Evolutionary conservation across 2,797 vertebrate species (phyloP), one percentile per base, ranked within the genome.

Genomic region (Myiothlypis chrysogaster): DNA sequence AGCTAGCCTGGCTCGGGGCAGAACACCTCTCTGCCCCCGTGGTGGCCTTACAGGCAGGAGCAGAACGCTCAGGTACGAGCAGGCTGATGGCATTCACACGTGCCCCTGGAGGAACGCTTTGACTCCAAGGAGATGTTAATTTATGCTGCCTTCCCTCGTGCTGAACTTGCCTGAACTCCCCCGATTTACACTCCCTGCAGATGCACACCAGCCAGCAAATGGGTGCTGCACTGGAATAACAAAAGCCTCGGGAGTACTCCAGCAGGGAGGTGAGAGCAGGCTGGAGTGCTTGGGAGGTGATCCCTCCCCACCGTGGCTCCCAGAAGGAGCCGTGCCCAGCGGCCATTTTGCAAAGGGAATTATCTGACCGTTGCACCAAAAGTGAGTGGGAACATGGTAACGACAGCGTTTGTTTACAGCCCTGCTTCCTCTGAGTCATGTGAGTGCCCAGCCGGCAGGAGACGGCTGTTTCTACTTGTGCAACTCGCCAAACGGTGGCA

Each of bases 361-460:
- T 71, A 86, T 95, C 94, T 95, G 96, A 95, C 93, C 95, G 59
- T 89, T 71, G 92, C 89, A 97, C 95, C 94, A 92, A 92, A 87
- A 95, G 82, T 19, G 87, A 94, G 92, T 78, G 95, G 94, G 92
- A 97, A 96, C 93, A 93, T 73, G 93, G 94, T 94, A 95, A 95
- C 90, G 47, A 93, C 95, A 6, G 60, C 34, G 64, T 93, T 90
- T 97, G 96, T 96, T 97, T 96, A 96, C 94, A 96, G 96, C 92
- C 19, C 24, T 13, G 95, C 94, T 97, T 95, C 96, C 96, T 96
- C 95, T 64, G 79, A 95, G 93, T 96, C 96, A 96, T 95, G 92
- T 87, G 92, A 97, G 91, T 34, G 75, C 94, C 95, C 50, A 63
- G 83, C 89, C 89, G 84, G 92, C 92, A 59, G 83, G 17, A 60